A percentile compares a stretch with the other conserved stretches of the same genome.
These are phyloP conservation scores for Mellilla xanthometata DNA, from an alignment of 2,888 invertebrate species.

Conservation along the genomic window DNA sequence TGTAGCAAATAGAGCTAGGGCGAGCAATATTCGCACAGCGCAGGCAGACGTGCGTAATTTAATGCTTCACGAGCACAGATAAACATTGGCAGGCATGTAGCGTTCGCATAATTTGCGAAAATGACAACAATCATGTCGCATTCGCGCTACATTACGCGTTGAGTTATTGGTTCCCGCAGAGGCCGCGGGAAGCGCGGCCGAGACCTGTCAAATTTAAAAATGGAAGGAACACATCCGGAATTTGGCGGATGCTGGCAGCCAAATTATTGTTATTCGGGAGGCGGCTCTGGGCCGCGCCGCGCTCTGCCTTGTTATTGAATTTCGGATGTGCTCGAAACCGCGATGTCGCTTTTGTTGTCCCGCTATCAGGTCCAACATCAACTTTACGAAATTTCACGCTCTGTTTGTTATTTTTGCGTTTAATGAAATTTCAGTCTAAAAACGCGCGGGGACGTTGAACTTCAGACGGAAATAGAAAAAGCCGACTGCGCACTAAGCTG, in stretches of 20 bases:
- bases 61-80: constrained; percentile 69
- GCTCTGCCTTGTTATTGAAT: constrained; percentile 68
- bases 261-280: constrained; percentile 79
- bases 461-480: constrained; percentile 21
- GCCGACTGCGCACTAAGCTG: constrained; percentile 21
- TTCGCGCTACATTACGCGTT: constrained; percentile 71
- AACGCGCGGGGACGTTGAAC: constrained; percentile 8
- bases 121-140: constrained; percentile 75
- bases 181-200: constrained; percentile 40
- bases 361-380: constrained; percentile 33
- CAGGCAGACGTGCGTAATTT: constrained; percentile 55
- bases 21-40: constrained; percentile 59
- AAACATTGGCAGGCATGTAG: constrained; percentile 72
- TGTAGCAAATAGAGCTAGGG: constrained; percentile 35
- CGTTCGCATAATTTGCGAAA: constrained; percentile 75
- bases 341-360: constrained; percentile 57
- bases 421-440: constrained; percentile 8
- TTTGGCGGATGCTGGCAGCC: constrained; percentile 72
- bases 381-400: constrained; percentile 30
- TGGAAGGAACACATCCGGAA: constrained; percentile 75
- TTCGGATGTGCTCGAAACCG: constrained; percentile 53
- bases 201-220: constrained; percentile 81
- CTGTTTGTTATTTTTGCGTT: constrained; percentile 31
- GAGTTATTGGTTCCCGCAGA: constrained; percentile 59
- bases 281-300: constrained; percentile 51